A percentile compares a stretch with the other conserved stretches of the same genome.
Evolutionary conservation across 2,113 vertebrate genomes (phyloP).

Genomic region (Columba janthina): DNA sequence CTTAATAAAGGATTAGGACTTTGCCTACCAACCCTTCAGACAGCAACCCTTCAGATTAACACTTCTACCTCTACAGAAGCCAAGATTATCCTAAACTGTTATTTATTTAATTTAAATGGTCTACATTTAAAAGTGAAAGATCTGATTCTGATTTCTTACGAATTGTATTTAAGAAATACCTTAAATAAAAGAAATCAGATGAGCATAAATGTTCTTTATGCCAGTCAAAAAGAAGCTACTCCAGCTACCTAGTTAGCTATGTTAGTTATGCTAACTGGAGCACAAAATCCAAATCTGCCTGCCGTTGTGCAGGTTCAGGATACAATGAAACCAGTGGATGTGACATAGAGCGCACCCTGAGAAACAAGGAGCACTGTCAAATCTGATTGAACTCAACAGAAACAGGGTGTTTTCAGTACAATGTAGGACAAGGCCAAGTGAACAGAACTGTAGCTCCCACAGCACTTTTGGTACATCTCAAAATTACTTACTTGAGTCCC

Average conservation of each 20-base stretch:
- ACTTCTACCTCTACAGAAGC: background rate
- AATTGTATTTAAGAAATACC: background rate
- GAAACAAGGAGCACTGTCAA: background rate
- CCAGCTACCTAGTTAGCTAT: background rate
- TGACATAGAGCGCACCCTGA: background rate
- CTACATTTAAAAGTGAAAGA: background rate
- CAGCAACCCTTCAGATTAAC: background rate
- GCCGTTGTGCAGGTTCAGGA: background rate
- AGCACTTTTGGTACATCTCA: background rate
- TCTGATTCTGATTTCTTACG: background rate
- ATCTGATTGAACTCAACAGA: background rate
- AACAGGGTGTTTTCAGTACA: background rate
- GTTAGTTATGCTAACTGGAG: background rate
- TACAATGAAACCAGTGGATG: background rate
- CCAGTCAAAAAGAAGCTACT: background rate
- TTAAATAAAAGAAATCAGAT: background rate
- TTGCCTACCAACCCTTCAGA: background rate
- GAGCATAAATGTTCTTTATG: background rate
- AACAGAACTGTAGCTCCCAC: background rate
- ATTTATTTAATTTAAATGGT: background rate
- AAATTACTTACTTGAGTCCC: constrained; percentile 83
- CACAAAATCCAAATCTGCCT: background rate
- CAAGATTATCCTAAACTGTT: background rate
- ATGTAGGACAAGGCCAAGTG: background rate
- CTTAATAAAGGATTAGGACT: background rate